Evolutionary conservation across 2,113 vertebrate species (phyloP), one percentile per base, ranked within the genome.

Genomic region (Syngnathus scovelli): DNA sequence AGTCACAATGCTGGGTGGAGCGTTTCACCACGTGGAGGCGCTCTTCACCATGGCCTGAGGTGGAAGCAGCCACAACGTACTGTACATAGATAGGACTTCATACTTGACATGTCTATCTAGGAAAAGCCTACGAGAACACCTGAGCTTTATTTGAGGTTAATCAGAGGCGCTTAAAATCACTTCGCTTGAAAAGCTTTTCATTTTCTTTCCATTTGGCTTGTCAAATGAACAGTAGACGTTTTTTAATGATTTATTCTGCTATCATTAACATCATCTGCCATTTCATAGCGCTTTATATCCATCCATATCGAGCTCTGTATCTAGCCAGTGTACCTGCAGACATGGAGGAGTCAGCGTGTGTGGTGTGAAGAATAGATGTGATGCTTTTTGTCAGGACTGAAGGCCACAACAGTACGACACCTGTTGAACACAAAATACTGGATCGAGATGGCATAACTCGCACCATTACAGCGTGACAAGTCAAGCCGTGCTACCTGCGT

Each of bases 401-500:
- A 0, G 76, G 76, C 80, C 83, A 86, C 12, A 89, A 66, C 58
- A 86, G 72, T 66, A 83, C 38, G 16, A 87, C 39, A 38, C 82
- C 87, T 90, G 83, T 56, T n/a, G 37, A 71, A 61, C 10, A 71
- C 48, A 76, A 6, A 64, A 55, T 0, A 51, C 27, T 33, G 27
- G 27, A 33, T 33, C 27, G 27, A 33, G 27, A 27, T 27, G 27
- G 23, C 23, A 27, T 27, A 27, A 27, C 1, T 27, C 27, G 2
- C 27, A 27, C 27, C 27, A 27, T 27, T 27, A 27, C 27, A 33
- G 27, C 27, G 13, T 43, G 61, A 27, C 12, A 15, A 44, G 41
- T 33, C 2, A 33, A 33, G 27, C 27, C 27, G 3, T 33, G 27
- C 27, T 33, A 3, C 27, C 27, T 33, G 27, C 27, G 27, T 33